phyloP scores from a whole-genome alignment of 1,140 invertebrate species.

The Achroia grisella region DNA sequence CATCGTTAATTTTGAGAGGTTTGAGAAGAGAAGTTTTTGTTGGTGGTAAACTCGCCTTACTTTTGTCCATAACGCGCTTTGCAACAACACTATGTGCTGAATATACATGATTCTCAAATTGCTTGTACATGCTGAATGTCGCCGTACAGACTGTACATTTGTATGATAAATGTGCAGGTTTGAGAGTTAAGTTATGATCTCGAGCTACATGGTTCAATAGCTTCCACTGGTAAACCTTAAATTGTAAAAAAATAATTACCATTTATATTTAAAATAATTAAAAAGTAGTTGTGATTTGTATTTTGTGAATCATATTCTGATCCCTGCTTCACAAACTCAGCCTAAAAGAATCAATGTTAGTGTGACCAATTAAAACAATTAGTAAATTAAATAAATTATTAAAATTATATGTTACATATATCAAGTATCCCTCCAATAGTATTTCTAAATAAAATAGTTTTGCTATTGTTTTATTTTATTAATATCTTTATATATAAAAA shows the following conservation, averaged over 20 bases:
- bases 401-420: no score
- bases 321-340: constrained; percentile 76
- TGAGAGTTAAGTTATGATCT: constrained; percentile 92
- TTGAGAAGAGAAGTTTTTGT: constrained; percentile 76
- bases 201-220: constrained; percentile 91
- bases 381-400: no score
- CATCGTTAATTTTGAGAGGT: constrained; percentile 90
- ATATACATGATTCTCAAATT: constrained; percentile 95
- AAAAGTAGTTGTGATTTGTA: no score
- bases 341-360: no score
- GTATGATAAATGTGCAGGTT: constrained; percentile 93
- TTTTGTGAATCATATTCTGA: no score
- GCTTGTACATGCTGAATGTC: constrained; percentile 95
- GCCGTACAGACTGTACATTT: constrained; percentile 96
- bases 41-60: constrained; percentile 69
- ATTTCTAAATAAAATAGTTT: no score
- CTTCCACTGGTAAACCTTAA: constrained; percentile 93
- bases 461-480: no score
- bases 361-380: no score
- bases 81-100: constrained; percentile 91
- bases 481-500: no score
- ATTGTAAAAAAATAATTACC: constrained; percentile 1
- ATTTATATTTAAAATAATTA: no score
- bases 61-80: constrained; percentile 86
- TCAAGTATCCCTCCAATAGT: no score